Conservation (phyloP, 2,888 invertebrate genomes). For the Ophraella communa region DNA sequence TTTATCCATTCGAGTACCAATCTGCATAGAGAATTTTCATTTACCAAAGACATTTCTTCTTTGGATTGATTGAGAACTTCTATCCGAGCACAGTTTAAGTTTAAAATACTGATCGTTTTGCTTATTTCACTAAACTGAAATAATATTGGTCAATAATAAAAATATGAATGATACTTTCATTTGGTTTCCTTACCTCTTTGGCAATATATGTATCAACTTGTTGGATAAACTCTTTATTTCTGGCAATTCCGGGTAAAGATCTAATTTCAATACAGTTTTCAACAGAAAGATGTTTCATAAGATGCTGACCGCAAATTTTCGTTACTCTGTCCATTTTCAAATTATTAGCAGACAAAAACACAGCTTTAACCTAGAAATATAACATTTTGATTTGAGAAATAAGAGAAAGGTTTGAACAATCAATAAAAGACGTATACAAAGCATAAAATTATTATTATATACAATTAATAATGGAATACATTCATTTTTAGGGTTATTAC, state of each 20-base stretch:
- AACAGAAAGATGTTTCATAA: constrained; percentile 70
- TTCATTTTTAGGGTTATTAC: too few relatives aligned
- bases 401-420: too few relatives aligned
- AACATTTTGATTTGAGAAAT: too few relatives aligned
- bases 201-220: constrained; percentile 75
- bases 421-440: not conserved
- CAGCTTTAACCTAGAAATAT: constrained; percentile 68
- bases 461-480: too few relatives aligned
- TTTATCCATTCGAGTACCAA: constrained; percentile 71
- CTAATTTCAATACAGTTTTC: constrained; percentile 67
- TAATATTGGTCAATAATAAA: constrained; percentile 9
- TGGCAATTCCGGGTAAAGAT: constrained; percentile 67
- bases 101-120: constrained; percentile 67
- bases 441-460: too few relatives aligned
- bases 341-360: constrained; percentile 80
- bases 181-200: constrained; percentile 63
- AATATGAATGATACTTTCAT: not conserved
- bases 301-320: constrained; percentile 73
- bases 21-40: constrained; percentile 66
- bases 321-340: constrained; percentile 79
- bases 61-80: constrained; percentile 78
- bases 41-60: constrained; percentile 69
- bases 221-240: constrained; percentile 66
- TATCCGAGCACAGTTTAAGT: constrained; percentile 72
- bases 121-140: constrained; percentile 71